Evolutionary conservation across 1,140 invertebrate genomes (phyloP).

Genomic region (Neodiprion virginianus): DNA sequence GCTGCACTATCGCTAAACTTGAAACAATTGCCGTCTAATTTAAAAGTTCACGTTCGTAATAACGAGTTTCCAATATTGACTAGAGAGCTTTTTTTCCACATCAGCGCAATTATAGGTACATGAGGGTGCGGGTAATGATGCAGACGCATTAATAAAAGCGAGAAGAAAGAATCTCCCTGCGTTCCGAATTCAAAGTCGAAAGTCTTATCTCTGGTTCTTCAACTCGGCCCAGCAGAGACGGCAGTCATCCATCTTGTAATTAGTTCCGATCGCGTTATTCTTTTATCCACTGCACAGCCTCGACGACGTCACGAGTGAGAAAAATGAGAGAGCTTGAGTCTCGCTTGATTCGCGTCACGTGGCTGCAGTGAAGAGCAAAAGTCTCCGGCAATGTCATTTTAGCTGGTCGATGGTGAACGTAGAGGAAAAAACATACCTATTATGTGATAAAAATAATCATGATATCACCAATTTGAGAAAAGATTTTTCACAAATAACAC

Average conservation of each 20-base stretch:
- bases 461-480: too few species aligned
- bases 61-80: too few species aligned
- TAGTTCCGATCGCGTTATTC: slow-evolving; percentile 17
- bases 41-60: not conserved
- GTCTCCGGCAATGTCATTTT: too few species aligned
- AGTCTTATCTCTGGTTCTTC: slow-evolving; percentile 5
- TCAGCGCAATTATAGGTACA: too few species aligned
- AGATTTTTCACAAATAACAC: too few species aligned
- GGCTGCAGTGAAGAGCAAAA: not conserved
- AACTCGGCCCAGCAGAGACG: not conserved
- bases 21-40: not conserved
- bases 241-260: slow-evolving; percentile 14
- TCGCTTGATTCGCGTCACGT: too few species aligned
- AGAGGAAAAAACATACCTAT: too few species aligned
- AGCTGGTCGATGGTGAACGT: too few species aligned
- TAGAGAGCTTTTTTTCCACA: too few species aligned
- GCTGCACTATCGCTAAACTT: slow-evolving; percentile 16
- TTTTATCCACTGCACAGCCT: not conserved
- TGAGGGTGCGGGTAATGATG: slow-evolving; percentile 11
- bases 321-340: not conserved
- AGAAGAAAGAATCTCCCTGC: not conserved
- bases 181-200: not conserved
- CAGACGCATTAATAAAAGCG: not conserved
- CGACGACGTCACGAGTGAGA: not conserved
- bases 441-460: too few species aligned